These are phyloP conservation scores for Melipona bicolor DNA, from an alignment of 2,888 invertebrate genomes.

Conservation along the genomic window DNA sequence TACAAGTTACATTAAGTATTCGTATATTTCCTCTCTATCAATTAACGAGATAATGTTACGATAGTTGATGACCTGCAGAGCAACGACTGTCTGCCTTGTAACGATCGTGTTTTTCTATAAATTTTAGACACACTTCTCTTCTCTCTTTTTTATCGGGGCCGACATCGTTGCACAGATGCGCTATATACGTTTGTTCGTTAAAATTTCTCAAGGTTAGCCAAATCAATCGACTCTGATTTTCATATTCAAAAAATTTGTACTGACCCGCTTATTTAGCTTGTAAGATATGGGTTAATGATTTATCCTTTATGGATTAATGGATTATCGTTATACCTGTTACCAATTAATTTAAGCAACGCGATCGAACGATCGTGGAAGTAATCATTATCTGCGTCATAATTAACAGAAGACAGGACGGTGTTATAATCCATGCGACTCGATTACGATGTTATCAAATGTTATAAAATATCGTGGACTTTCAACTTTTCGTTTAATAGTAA, in stretches of 20 bases:
- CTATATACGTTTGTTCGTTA: background rate
- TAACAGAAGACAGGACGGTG: background rate
- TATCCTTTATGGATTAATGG: background rate
- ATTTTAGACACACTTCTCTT: background rate
- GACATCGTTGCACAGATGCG: background rate
- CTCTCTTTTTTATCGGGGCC: background rate
- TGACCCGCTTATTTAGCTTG: too few relatives aligned
- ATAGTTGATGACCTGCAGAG: constrained; percentile 36
- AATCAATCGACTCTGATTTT: background rate
- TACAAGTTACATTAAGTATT: background rate
- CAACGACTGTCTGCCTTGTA: constrained; percentile 3
- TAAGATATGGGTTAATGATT: too few relatives aligned
- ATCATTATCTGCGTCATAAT: background rate
- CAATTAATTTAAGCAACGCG: background rate
- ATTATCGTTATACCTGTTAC: background rate
- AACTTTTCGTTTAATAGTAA: constrained; percentile 44
- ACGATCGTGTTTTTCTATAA: background rate
- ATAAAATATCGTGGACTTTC: constrained; percentile 60
- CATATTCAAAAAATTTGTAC: background rate
- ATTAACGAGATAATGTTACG: constrained; percentile 23
- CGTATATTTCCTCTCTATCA: constrained; percentile 23
- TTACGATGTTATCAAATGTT: constrained; percentile 47
- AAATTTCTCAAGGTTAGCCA: background rate
- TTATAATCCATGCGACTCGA: constrained; percentile 29
- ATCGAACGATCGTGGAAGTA: background rate